Evolutionary conservation across 2,113 vertebrate genomes (phyloP).

Genomic region (Pachypanchax playfairii): DNA sequence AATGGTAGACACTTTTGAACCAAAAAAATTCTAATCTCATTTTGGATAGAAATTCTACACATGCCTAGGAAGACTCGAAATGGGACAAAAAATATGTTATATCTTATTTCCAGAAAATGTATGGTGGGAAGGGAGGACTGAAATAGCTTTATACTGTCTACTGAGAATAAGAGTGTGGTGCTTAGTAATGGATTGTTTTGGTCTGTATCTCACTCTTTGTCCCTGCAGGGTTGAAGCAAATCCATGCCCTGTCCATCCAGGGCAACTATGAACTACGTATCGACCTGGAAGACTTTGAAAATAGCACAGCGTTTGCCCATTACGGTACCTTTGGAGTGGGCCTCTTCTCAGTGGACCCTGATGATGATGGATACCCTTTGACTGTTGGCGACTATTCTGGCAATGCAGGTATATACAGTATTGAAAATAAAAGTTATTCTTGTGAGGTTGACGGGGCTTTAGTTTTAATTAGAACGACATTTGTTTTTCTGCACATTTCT

Average conservation of each 20-base stretch:
- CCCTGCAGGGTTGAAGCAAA: conserved; percentile 86
- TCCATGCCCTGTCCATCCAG: conserved; percentile 92
- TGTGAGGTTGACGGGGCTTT: not conserved
- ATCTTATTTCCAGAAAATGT: conserved; percentile 51
- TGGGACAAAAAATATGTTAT: conserved; percentile 48
- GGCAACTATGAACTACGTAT: conserved; percentile 92
- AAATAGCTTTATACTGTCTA: conserved; percentile 48
- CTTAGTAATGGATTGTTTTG: conserved; percentile 53
- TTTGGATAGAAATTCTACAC: conserved; percentile 40
- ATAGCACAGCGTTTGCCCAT: conserved; percentile 89
- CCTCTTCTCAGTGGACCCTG: conserved; percentile 94
- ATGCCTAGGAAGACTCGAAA: conserved; percentile 42
- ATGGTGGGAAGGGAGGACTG: conserved; percentile 15
- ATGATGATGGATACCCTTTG: conserved; percentile 94
- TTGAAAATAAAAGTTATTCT: conserved; percentile 13
- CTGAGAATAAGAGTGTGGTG: conserved; percentile 26
- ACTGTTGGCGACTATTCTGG: conserved; percentile 90
- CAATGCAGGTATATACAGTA: conserved; percentile 87
- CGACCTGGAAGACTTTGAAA: conserved; percentile 95
- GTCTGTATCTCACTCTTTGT: conserved; percentile 29
- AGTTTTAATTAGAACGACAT: conserved; percentile 7
- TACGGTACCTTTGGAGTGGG: conserved; percentile 92
- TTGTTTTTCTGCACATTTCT: conserved; percentile 19
- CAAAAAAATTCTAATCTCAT: conserved; percentile 40
- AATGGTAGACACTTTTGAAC: conserved; percentile 11